Evolutionary conservation across 1,140 invertebrate genomes (phyloP).

Genomic region (Helicoverpa zea): DNA sequence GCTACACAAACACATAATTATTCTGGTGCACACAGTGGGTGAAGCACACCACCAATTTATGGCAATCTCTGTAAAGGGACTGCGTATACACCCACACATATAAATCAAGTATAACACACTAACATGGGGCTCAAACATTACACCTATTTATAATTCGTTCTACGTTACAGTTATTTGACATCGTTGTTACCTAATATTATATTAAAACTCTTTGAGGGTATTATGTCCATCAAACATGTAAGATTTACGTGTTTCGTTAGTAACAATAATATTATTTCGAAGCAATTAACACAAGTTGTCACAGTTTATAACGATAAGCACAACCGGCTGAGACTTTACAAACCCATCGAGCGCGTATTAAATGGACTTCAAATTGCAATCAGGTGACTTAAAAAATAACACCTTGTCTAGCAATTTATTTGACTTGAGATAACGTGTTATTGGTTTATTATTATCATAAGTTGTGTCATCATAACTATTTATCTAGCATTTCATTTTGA

Average conservation of each 20-base stretch:
- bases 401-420: too few species aligned
- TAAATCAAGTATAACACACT: conserved; percentile 4
- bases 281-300: conserved; percentile 28
- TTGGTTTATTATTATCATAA: too few species aligned
- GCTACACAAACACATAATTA: conserved; percentile 11
- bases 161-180: conserved; percentile 33
- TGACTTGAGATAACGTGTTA: too few species aligned
- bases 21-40: not conserved
- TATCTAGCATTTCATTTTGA: not conserved
- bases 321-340: conserved; percentile 33
- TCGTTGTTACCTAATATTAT: conserved; percentile 8
- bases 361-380: conserved; percentile 11
- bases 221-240: conserved; percentile 1
- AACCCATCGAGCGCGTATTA: not conserved
- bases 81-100: not conserved
- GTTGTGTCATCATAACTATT: too few species aligned
- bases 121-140: conserved; percentile 21
- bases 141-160: conserved; percentile 26
- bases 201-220: not conserved
- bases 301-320: conserved; percentile 23
- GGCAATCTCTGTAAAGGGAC: not conserved
- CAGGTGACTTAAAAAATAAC: not conserved
- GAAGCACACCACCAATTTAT: conserved; percentile 6
- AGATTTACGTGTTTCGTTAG: conserved; percentile 9
- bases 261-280: conserved; percentile 20